Conservation (phyloP, 2,888 invertebrate genomes). For the Oligia latruncula region DNA sequence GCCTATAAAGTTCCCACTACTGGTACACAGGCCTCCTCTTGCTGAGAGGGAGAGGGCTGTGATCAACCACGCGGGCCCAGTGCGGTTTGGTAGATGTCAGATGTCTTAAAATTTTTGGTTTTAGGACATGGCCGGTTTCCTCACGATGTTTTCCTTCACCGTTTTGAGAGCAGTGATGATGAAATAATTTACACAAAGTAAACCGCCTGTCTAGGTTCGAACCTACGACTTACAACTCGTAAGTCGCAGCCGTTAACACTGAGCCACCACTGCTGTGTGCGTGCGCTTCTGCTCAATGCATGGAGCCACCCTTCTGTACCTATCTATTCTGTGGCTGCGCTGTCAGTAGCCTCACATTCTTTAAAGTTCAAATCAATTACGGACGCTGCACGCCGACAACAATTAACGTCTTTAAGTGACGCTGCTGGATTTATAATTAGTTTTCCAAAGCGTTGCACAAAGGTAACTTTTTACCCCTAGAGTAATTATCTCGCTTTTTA, state of each 20-base stretch:
- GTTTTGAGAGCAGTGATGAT: neutral
- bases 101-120: neutral
- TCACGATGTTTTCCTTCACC: neutral
- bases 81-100: neutral
- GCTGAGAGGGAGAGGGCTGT: neutral
- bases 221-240: neutral
- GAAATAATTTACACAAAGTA: neutral
- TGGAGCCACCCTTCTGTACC: neutral
- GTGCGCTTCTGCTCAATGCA: neutral
- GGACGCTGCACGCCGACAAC: constrained; percentile 71
- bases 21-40: neutral
- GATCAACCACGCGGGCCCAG: neutral
- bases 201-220: neutral
- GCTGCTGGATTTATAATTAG: constrained; percentile 18
- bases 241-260: neutral
- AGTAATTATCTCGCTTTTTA: constrained; percentile 38
- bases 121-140: neutral
- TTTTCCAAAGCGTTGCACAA: constrained; percentile 17
- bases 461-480: constrained; percentile 18
- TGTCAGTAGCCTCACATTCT: constrained; percentile 57
- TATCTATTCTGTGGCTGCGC: constrained; percentile 30
- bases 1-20: neutral
- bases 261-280: neutral
- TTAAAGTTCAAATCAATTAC: constrained; percentile 67
- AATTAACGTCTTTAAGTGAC: constrained; percentile 47